These are phyloP conservation scores for Mohoua ochrocephala DNA, from an alignment of 2,113 vertebrate species.

Conservation along the genomic window DNA sequence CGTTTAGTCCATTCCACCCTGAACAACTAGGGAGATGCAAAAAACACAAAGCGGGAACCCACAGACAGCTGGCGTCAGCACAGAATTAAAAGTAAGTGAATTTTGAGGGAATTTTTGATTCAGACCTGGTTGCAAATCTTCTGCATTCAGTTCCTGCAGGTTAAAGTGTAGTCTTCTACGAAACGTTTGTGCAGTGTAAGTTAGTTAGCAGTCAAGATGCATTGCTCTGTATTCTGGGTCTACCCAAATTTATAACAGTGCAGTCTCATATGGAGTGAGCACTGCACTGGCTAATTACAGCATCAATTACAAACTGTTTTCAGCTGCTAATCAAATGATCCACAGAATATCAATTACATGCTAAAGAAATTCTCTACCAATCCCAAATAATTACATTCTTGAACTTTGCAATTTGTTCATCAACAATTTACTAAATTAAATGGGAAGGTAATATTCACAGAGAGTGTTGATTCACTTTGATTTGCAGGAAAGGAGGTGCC, in stretches of 20 bases:
- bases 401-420: background rate
- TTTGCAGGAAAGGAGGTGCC: background rate
- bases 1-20: background rate
- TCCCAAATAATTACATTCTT: conserved; percentile 1
- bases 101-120: background rate
- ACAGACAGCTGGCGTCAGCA: background rate
- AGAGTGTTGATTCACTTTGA: background rate
- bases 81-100: background rate
- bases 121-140: background rate
- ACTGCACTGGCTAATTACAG: conserved; percentile 11
- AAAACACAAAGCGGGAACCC: background rate
- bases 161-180: background rate
- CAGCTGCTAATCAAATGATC: conserved; percentile 32
- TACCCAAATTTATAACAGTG: background rate
- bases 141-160: background rate
- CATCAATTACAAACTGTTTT: conserved; percentile 2
- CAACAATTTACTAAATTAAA: background rate
- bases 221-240: background rate
- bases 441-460: background rate
- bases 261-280: background rate
- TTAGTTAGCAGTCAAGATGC: background rate
- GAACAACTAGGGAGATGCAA: background rate
- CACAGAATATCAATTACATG: conserved; percentile 6
- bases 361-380: conserved; percentile 1
- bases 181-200: background rate